Percentiles rank a stretch among this genome's conserved stretches.
Conservation (phyloP, 2,797 vertebrate genomes). For the Lagodon rhomboides region DNA sequence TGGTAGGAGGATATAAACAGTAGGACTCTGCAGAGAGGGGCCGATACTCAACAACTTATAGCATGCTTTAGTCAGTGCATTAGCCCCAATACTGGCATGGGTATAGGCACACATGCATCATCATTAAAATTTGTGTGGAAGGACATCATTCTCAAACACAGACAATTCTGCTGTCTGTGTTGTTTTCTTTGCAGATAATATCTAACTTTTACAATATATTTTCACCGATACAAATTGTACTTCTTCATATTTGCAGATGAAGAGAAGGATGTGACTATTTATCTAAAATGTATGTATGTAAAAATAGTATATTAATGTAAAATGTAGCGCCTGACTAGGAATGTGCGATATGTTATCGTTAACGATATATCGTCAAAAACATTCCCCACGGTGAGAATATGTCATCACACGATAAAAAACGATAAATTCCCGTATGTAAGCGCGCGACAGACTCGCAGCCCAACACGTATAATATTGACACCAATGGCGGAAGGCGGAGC, state of each 20-base stretch:
- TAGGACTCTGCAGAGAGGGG: constrained; percentile 12
- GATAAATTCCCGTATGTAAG: too few species aligned
- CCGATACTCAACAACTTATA: constrained; percentile 8
- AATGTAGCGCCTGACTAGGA: too few species aligned
- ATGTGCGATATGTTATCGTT: too few species aligned
- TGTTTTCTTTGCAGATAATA: neutral
- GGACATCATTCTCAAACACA: neutral
- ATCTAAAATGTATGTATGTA: neutral
- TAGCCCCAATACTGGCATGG: neutral
- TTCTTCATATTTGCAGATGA: neutral
- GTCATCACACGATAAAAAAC: too few species aligned
- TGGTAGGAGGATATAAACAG: constrained; percentile 21
- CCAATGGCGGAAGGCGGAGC: too few species aligned
- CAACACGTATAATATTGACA: too few species aligned
- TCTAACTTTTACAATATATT: neutral
- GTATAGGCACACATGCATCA: neutral
- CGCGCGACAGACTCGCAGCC: too few species aligned
- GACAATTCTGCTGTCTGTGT: accelerated
- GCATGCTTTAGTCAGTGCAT: neutral
- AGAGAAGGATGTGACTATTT: neutral
- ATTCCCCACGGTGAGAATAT: too few species aligned
- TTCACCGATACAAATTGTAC: too few species aligned
- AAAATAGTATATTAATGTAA: too few species aligned
- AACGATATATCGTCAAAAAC: too few species aligned
- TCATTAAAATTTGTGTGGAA: neutral